Conservation (phyloP, 2,888 invertebrate genomes). For the Euzophera pinguis region DNA sequence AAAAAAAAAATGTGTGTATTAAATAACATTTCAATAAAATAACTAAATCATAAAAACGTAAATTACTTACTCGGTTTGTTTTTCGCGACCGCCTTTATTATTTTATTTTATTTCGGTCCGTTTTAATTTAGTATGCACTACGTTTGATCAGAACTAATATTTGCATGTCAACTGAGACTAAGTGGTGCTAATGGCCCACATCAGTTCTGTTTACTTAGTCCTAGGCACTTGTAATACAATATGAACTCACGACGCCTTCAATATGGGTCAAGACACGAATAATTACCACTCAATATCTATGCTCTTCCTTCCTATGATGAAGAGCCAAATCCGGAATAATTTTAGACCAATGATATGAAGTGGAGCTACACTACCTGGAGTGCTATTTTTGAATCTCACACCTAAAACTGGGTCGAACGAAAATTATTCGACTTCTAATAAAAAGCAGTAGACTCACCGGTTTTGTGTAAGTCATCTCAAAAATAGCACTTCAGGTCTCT, state of each 20-base stretch:
- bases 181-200: constrained; percentile 45
- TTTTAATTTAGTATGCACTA: constrained; percentile 13
- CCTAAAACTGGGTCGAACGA: too few relatives aligned
- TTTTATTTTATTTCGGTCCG: not conserved
- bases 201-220: constrained; percentile 41
- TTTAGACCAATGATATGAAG: not conserved
- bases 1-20: too few relatives aligned
- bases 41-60: too few relatives aligned
- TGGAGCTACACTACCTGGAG: too few relatives aligned
- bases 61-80: too few relatives aligned
- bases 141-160: constrained; percentile 29
- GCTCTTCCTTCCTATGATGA: not conserved
- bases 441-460: too few relatives aligned
- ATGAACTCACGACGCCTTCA: constrained; percentile 34
- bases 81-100: too few relatives aligned
- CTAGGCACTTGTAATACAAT: constrained; percentile 47
- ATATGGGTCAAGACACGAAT: constrained; percentile 45
- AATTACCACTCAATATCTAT: not conserved
- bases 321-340: not conserved
- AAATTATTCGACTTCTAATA: too few relatives aligned
- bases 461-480: too few relatives aligned
- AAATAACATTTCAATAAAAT: too few relatives aligned
- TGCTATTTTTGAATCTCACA: too few relatives aligned
- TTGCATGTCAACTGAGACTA: constrained; percentile 28
- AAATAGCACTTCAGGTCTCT: too few relatives aligned